Evolutionary conservation across 1,140 invertebrate genomes (phyloP), one percentile per base, ranked within the genome.

Genomic region (Anastatus disparis): DNA sequence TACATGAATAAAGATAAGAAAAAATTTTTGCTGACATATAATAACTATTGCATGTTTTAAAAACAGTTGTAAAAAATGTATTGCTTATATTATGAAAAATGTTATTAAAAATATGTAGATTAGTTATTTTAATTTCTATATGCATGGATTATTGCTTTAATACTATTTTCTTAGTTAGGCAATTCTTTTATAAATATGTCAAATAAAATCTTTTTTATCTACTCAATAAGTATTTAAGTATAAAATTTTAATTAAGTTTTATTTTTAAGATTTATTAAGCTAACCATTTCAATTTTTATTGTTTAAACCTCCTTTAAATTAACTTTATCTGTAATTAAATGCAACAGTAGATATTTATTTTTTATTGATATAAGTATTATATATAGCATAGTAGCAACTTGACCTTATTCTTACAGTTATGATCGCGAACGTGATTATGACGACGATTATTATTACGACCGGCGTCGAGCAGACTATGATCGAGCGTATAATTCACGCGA

Each of bases 381-480:
- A 48, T 38, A 22, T 24, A 59, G 3, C 15, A 24, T 42, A 42
- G 1, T 55, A 42, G 35, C 26, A 17, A 38, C 38, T 59, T 31
- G 20, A n/a, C 9, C 13, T 63, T 31, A 26, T n/a, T 46, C 29
- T 77, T 81, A 63, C 20, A 83, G 81, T 42, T 83, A 83, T 15
- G 82, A 85, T 58, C 77, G 82, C 7, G 82, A 84, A 27, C 79
- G 81, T 1, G 82, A 85, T 24, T 85, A 80, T 40, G 83, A 86
- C 3, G 85, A 86, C 22, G 86, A 88, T 72, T 87, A 87, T 71
- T 87, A 88, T 77, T 86, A 86, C 52, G 82, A 83, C 55, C 80
- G 81, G 50, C 85, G 86, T n/a, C 81, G 79, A 2, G 79, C 79
- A 22, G 85, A 87, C 20, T 86, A 68, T 20, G 84, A 86, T 40